Conservation (phyloP, 1,140 invertebrate genomes). For the Pachypsylla venusta region DNA sequence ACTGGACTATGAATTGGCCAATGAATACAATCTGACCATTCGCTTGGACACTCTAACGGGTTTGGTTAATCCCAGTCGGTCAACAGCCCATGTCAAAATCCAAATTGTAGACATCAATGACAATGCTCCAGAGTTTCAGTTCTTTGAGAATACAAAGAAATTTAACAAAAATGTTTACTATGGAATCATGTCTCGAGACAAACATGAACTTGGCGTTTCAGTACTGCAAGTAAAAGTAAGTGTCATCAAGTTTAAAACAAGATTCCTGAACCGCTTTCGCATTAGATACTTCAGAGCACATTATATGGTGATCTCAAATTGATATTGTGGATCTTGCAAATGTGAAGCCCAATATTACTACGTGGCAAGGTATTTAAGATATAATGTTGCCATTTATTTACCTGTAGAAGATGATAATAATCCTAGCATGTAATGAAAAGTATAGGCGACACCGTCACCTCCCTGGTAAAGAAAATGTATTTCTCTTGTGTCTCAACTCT, state of each 20-base stretch:
- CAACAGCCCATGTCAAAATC: slow-evolving; percentile 46
- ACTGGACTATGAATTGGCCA: slow-evolving; percentile 58
- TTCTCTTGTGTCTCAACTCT: too few species aligned
- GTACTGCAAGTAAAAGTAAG: slow-evolving; percentile 53
- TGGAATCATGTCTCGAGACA: slow-evolving; percentile 50
- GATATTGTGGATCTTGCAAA: too few species aligned
- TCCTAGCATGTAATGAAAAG: too few species aligned
- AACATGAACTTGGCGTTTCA: slow-evolving; percentile 48
- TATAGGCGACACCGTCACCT: too few species aligned
- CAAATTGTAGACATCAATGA: slow-evolving; percentile 76
- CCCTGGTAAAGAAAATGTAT: too few species aligned
- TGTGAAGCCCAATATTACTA: too few species aligned
- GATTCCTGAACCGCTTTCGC: too few species aligned
- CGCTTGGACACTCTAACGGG: slow-evolving; percentile 50
- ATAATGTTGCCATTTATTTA: too few species aligned
- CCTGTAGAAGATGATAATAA: too few species aligned
- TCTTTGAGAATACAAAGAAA: slow-evolving; percentile 36
- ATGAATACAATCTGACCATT: slow-evolving; percentile 57
- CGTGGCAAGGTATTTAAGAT: too few species aligned
- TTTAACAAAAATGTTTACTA: slow-evolving; percentile 43
- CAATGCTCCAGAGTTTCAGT: slow-evolving; percentile 65
- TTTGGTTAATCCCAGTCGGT: background rate
- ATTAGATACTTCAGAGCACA: too few species aligned
- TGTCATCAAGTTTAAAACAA: background rate
- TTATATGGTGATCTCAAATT: too few species aligned